A percentile compares a stretch with the other conserved stretches of the same genome.
These are phyloP conservation scores for Lophura nycthemera DNA, from an alignment of 2,113 vertebrate species.

Conservation along the genomic window DNA sequence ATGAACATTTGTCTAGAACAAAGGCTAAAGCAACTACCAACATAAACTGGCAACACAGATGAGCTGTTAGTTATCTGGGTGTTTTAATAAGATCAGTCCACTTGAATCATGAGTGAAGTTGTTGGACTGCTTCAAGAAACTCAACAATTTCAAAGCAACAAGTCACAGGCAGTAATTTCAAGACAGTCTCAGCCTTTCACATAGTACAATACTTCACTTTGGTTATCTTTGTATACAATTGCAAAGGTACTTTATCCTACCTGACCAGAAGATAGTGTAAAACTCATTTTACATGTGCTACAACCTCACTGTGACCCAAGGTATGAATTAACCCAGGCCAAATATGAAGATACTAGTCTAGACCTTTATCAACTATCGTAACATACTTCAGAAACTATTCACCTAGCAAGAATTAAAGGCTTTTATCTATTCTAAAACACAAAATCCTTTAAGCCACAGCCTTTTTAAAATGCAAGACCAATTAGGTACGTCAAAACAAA, in stretches of 20 bases:
- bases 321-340: background rate
- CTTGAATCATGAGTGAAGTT: background rate
- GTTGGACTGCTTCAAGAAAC: background rate
- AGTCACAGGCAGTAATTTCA: background rate
- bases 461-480: background rate
- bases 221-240: background rate
- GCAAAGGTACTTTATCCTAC: background rate
- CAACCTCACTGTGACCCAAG: background rate
- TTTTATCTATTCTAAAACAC: background rate
- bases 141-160: background rate
- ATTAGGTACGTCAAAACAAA: background rate
- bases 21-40: background rate
- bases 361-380: background rate
- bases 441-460: background rate
- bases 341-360: background rate
- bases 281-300: background rate
- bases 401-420: background rate
- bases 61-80: rapidly evolving
- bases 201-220: background rate
- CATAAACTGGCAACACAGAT: background rate
- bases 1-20: background rate
- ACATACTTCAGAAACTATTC: background rate
- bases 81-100: background rate
- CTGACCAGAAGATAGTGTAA: background rate
- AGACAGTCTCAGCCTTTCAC: background rate